phyloP scores from a whole-genome alignment of 2,113 vertebrate genomes.

The Catharus fuscescens region DNA sequence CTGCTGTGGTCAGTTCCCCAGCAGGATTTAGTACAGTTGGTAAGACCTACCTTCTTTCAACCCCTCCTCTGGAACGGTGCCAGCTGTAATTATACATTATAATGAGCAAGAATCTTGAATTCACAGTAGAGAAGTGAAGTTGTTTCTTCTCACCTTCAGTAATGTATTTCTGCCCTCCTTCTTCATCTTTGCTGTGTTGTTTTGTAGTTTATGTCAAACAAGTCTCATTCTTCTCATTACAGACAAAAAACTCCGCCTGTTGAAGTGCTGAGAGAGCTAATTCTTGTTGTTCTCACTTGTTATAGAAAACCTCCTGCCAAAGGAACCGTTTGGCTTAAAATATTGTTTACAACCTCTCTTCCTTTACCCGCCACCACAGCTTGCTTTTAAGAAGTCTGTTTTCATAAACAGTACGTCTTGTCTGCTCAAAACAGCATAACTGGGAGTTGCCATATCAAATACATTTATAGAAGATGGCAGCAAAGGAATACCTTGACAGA shows the following conservation, averaged over 20 bases:
- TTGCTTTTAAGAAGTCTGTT: slow-evolving; percentile 44
- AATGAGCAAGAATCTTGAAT: slow-evolving; percentile 29
- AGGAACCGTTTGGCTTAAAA: slow-evolving; percentile 42
- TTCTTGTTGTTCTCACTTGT: slow-evolving; percentile 39
- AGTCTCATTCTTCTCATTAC: slow-evolving; percentile 55
- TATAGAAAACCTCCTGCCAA: slow-evolving; percentile 48
- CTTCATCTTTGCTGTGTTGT: slow-evolving; percentile 16
- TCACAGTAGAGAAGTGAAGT: slow-evolving; percentile 13
- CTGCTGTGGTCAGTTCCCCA: slow-evolving; percentile 5
- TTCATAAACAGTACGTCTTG: background rate
- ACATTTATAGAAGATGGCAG: background rate
- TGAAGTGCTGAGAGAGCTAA: slow-evolving; percentile 31
- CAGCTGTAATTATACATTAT: slow-evolving; percentile 37
- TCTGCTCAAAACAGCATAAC: slow-evolving; percentile 3
- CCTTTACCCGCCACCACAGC: background rate
- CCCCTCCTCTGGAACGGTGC: background rate
- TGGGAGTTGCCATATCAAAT: slow-evolving; percentile 32
- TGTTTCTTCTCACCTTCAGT: slow-evolving; percentile 45
- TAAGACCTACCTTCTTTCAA: background rate
- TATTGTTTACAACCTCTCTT: slow-evolving; percentile 33
- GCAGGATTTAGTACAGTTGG: background rate
- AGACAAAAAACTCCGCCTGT: slow-evolving; percentile 32
- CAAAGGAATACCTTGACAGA: slow-evolving; percentile 18
- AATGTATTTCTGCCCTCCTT: slow-evolving; percentile 43
- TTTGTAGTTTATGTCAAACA: slow-evolving; percentile 43